A percentile compares a stretch with the other conserved stretches of the same genome.
Evolutionary conservation across 2,888 invertebrate species (phyloP).

Genomic region (Dryobota labecula): DNA sequence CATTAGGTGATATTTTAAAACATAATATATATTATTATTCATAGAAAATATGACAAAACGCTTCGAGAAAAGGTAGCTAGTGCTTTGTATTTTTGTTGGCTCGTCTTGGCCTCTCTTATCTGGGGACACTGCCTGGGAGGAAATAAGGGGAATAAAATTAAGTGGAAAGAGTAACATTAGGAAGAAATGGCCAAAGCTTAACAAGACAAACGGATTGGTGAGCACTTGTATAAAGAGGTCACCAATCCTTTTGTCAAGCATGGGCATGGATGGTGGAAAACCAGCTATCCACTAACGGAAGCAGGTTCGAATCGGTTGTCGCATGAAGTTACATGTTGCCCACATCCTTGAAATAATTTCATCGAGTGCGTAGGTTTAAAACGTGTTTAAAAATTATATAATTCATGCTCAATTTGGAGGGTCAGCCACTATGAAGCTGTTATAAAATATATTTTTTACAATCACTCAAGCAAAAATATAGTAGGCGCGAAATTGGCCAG

Average conservation of each 20-base stretch:
- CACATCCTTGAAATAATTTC: background rate
- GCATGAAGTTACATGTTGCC: too few species aligned
- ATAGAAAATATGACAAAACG: too few species aligned
- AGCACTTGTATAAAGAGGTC: too few species aligned
- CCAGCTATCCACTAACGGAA: background rate
- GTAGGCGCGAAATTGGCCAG: conserved; percentile 20
- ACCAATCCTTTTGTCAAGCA: background rate
- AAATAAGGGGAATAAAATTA: background rate
- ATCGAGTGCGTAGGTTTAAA: background rate
- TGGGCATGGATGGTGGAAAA: background rate
- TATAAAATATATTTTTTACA: conserved; percentile 14
- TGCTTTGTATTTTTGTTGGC: too few species aligned
- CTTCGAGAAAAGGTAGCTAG: too few species aligned
- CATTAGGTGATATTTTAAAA: background rate
- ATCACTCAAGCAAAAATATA: conserved; percentile 30
- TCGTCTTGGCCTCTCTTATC: too few species aligned
- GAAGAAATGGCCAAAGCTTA: background rate
- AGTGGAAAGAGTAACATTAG: background rate
- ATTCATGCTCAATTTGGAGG: conserved; percentile 1
- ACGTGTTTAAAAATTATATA: background rate
- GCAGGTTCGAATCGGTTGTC: background rate
- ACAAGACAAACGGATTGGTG: background rate
- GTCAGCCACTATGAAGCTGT: background rate
- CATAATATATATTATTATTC: too few species aligned
- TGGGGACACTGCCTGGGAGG: too few species aligned